Base-by-base conservation (phyloP, 2,113 vertebrate genomes). In the Anolis sagrei region DNA sequence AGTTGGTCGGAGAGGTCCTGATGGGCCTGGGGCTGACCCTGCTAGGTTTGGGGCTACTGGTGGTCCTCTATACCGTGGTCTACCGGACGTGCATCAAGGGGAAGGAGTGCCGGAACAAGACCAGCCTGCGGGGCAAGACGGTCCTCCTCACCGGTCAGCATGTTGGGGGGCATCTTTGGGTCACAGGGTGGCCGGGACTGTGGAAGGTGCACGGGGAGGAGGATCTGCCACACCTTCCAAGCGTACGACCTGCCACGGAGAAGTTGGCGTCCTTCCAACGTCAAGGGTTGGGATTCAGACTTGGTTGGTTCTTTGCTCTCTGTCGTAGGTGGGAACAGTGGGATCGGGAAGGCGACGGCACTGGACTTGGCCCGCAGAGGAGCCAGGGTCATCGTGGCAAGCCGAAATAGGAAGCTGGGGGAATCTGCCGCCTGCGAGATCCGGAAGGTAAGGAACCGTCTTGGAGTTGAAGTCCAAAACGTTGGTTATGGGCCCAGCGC, bases 301-400 rank as follows among this genome's bases (percentile, higher is more conserved):
- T 58, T 58, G 54, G 51, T 54, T 14, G 16, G 54, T 18, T n/a
- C 49, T 54, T 61, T 1, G 4, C 18, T 23, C 34, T 5, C 79
- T 58, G 14, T 18, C 66, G 23, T 90, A 99, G 98, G 98, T 79
- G 96, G 95, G 83, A 98, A 97, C 95, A 95, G 96, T 18, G 98
- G 98, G 72, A 97, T 99, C 64, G 98, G 98, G 7, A 98, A 97
- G 90, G 94, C 96, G 84, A 96, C 97, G 0, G 98, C 98, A 2
- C 92, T 98, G 94, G 97, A 97, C 27, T 90, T 99, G 92, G 98
- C 98, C 13, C 97, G 93, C 36, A 90, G 98, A 68, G 98, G 98
- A 54, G 98, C 98, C 70, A 95, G 98, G 5, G 97, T 99, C 39
- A 95, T 99, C 73, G 91, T 99, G 85, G 98, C 97, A 25, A 98